Evolutionary conservation across 2,797 vertebrate species (phyloP).

Genomic region (Anolis apletophallus): DNA sequence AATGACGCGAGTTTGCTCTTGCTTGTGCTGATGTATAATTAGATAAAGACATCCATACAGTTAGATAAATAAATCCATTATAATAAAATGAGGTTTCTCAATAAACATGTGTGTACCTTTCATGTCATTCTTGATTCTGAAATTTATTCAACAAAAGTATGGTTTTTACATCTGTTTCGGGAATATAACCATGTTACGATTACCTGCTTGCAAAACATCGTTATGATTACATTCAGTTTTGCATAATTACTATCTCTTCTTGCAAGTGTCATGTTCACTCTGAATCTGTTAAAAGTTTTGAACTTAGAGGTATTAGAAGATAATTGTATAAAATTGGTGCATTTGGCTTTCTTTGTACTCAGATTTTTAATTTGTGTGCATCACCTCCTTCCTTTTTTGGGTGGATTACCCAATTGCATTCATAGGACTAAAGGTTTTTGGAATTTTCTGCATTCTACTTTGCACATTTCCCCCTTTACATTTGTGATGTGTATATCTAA

Average conservation of each 20-base stretch:
- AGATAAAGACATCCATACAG: slow-evolving; percentile 47
- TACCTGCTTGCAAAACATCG: slow-evolving; percentile 52
- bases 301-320: slow-evolving; percentile 58
- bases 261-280: slow-evolving; percentile 36
- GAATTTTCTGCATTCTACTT: slow-evolving; percentile 57
- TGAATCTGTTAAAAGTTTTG: slow-evolving; percentile 53
- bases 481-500: slow-evolving; percentile 60
- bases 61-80: slow-evolving; percentile 58
- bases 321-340: slow-evolving; percentile 60
- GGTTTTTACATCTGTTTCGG: slow-evolving; percentile 60
- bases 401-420: slow-evolving; percentile 48
- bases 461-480: slow-evolving; percentile 54
- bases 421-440: slow-evolving; percentile 52
- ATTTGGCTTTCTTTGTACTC: slow-evolving; percentile 63
- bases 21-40: slow-evolving; percentile 57
- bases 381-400: slow-evolving; percentile 33
- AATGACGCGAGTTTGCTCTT: slow-evolving; percentile 56
- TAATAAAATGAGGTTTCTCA: slow-evolving; percentile 65
- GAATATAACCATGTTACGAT: slow-evolving; percentile 56
- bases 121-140: slow-evolving; percentile 43
- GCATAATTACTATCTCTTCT: slow-evolving; percentile 44
- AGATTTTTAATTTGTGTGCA: slow-evolving; percentile 23
- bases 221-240: slow-evolving; percentile 42
- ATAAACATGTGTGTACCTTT: slow-evolving; percentile 56
- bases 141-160: slow-evolving; percentile 46